Percentiles rank a stretch among this genome's conserved stretches.
Conservation (phyloP, 1,140 invertebrate species). For the Araneus ventricosus region DNA sequence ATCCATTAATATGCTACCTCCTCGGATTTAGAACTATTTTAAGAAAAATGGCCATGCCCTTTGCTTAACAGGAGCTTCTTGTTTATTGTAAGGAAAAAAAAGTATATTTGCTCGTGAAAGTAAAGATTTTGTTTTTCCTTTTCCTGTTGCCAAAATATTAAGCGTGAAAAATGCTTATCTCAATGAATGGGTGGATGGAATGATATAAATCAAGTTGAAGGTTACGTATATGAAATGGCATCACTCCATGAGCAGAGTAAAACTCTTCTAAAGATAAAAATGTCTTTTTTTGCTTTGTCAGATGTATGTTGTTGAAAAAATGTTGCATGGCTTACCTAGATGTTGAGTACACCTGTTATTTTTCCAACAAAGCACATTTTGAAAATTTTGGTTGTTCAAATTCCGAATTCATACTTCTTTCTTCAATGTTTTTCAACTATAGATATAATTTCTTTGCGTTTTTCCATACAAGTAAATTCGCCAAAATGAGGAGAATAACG, state of each 20-base stretch:
- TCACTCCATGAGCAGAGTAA: not conserved
- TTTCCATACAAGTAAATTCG: no score
- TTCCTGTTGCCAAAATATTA: constrained; percentile 3
- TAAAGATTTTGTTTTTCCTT: not conserved
- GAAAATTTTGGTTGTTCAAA: no score
- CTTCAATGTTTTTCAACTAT: no score
- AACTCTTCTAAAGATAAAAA: not conserved
- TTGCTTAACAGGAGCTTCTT: not conserved
- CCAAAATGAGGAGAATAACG: no score
- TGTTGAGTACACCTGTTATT: no score
- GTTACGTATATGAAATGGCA: not conserved
- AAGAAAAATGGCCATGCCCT: not conserved
- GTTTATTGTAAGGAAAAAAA: not conserved
- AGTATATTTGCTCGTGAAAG: not conserved
- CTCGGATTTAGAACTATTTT: not conserved
- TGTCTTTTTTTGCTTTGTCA: not conserved
- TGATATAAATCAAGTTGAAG: constrained; percentile 20
- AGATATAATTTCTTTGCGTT: no score
- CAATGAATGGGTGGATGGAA: not conserved
- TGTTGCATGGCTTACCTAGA: not conserved
- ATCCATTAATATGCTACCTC: not conserved
- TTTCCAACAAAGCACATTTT: no score
- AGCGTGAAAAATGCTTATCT: not conserved
- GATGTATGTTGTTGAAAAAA: not conserved
- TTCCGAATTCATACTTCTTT: no score